phyloP scores from a whole-genome alignment of 2,888 invertebrate genomes.

The Campoletis raptor region DNA sequence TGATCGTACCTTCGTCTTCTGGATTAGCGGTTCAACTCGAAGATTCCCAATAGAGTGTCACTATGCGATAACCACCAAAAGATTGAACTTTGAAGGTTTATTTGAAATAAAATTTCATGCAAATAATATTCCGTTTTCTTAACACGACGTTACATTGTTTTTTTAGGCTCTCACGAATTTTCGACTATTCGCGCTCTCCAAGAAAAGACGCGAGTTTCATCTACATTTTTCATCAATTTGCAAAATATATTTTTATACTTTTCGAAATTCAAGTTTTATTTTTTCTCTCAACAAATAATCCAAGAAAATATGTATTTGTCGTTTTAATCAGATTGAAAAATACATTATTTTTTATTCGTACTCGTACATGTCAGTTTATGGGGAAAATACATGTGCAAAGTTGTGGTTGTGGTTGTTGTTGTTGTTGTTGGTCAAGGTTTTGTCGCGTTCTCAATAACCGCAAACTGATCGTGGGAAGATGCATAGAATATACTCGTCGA shows the following conservation, averaged over 20 bases:
- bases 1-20: slow-evolving; percentile 61
- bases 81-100: not conserved
- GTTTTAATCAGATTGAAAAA: not conserved
- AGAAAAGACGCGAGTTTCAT: not conserved
- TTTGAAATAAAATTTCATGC: not conserved
- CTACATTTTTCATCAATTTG: not conserved
- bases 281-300: not conserved
- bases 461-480: slow-evolving; percentile 58
- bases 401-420: slow-evolving; percentile 19
- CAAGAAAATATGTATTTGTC: not conserved
- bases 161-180: not conserved
- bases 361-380: slow-evolving; percentile 5
- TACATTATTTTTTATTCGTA: not conserved
- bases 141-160: not conserved
- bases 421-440: slow-evolving; percentile 30
- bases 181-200: not conserved
- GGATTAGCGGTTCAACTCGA: slow-evolving; percentile 56
- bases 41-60: slow-evolving; percentile 15
- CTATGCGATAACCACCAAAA: not conserved
- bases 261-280: not conserved
- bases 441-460: slow-evolving; percentile 28
- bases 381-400: not conserved
- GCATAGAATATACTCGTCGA: slow-evolving; percentile 27
- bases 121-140: not conserved
- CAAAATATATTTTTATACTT: not conserved